Percentiles rank a stretch among this genome's conserved stretches.
phyloP scores from a whole-genome alignment of 2,113 vertebrate species.

The Butorides virescens region DNA sequence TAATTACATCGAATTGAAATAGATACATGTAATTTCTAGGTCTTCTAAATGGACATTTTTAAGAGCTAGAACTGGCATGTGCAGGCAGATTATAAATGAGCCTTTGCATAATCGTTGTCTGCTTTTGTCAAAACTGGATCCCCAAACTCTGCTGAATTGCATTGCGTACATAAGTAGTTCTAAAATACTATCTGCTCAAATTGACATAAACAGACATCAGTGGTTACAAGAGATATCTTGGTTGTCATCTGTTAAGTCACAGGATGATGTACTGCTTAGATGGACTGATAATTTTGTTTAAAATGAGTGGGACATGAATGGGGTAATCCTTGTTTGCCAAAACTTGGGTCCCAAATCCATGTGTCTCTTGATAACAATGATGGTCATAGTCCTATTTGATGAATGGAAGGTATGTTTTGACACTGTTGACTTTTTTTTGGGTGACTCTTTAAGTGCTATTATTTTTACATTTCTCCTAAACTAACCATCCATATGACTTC shows the following conservation, averaged over 20 bases:
- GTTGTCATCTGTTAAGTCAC: neutral
- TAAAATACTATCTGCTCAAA: neutral
- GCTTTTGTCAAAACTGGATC: neutral
- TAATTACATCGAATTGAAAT: neutral
- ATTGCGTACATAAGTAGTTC: neutral
- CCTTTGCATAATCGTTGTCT: neutral
- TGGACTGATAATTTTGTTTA: neutral
- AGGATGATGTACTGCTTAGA: neutral
- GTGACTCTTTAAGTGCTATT: neutral
- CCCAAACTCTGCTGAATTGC: neutral
- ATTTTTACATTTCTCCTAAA: neutral
- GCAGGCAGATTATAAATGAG: neutral
- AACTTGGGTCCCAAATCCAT: neutral
- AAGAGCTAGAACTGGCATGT: neutral
- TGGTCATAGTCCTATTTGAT: neutral
- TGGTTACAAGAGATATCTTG: neutral
- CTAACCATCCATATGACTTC: neutral
- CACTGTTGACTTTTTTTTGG: neutral
- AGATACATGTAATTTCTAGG: neutral
- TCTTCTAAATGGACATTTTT: neutral
- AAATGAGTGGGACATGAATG: neutral
- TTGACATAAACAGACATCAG: neutral
- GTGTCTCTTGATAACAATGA: neutral
- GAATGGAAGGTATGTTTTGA: neutral
- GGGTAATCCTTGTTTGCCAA: accelerated